Evolutionary conservation across 2,888 invertebrate genomes (phyloP), one percentile per base, ranked within the genome.

Genomic region (Leptinotarsa haldemani): DNA sequence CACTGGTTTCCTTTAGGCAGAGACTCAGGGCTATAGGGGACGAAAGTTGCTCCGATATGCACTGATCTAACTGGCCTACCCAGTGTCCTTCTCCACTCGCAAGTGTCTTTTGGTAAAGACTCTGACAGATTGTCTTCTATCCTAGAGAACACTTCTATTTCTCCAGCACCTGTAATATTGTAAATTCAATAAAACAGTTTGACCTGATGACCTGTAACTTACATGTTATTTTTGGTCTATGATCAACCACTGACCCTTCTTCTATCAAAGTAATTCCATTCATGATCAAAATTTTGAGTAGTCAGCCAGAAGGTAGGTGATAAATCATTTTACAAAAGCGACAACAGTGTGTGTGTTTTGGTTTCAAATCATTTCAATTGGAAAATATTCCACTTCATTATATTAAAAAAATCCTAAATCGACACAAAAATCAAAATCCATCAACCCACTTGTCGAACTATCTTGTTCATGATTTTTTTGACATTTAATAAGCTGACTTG

Each of bases 31-130:
- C 93, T 93, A 85, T 94, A 96, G 67, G 94, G 94, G 65, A 94
- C 90, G 86, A 97, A 96, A 73, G 91, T 92, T 12, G 94, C 95
- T 82, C 94, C 94, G 71, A 97, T 89, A 82, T 93, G 93, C 53
- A 98, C 96, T 83, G 93, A 92, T 85, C 95, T 94, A 7, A 95
- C 91, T 15, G 95, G 94, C 73, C 97, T 90, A 46, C 97, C 96
- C 84, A 95, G 94, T 1, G 96, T 95, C 77, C 97, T 91, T 80
- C 94, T 92, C 97, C 97, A 98, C 88, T 98, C 98, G 81, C 94
- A 94, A 0, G 94, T 91, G 85, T 97, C 97, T 83, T 94, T 92
- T 0, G 97, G 95, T 78, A 98, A 91, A 4, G 94, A 93, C 81
- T 94, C 93, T 15, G 92, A 89, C 69, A 97, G 89, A 78, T 93